Percentiles rank a stretch among this genome's conserved stretches.
phyloP scores from a whole-genome alignment of 2,888 invertebrate genomes.

The Pedicia rivosa region DNA sequence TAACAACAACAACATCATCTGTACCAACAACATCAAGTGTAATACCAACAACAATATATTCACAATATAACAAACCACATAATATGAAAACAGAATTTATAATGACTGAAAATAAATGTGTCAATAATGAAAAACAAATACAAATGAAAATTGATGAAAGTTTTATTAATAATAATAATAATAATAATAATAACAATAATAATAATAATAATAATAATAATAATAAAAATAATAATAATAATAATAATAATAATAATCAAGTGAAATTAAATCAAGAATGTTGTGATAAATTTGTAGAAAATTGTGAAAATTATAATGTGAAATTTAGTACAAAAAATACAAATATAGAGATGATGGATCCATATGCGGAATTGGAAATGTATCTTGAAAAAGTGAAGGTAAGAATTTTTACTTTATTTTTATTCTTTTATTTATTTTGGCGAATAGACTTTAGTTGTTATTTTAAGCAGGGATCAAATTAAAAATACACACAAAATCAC shows the following conservation, averaged over 20 bases:
- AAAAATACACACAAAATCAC: too few species aligned
- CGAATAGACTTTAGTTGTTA: background rate
- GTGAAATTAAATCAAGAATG: background rate
- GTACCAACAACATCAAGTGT: background rate
- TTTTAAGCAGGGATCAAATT: background rate
- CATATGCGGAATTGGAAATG: constrained; percentile 25
- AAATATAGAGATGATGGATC: constrained; percentile 26
- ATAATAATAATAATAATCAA: background rate
- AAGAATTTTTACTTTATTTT: constrained; percentile 13
- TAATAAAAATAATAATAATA: constrained; percentile 1
- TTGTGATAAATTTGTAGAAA: background rate
- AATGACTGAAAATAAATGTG: background rate
- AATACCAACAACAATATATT: background rate
- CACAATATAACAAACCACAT: background rate
- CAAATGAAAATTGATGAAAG: too few species aligned
- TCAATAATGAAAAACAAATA: background rate
- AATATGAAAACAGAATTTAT: background rate
- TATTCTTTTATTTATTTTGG: constrained; percentile 1
- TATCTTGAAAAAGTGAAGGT: constrained; percentile 30
- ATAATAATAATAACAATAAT: background rate
- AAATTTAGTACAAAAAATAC: background rate
- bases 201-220: constrained; percentile 3
- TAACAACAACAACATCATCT: background rate
- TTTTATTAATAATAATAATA: constrained; percentile 3
- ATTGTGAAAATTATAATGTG: background rate